Base-by-base conservation (phyloP, 1,140 invertebrate species). In the Polyergus mexicanus region DNA sequence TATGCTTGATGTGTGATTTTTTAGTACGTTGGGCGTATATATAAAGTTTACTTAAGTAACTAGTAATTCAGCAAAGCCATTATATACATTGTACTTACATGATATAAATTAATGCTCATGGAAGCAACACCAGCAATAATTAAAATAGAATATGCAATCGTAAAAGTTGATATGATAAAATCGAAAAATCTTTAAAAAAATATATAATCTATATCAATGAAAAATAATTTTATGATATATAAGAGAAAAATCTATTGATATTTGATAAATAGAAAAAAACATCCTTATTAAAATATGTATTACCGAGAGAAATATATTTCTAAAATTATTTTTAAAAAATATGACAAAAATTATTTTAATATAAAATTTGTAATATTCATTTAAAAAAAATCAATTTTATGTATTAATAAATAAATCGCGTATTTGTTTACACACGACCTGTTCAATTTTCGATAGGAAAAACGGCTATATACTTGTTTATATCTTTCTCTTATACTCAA, bases 11-110 rank as follows among this genome's bases (percentile, higher is more conserved):
- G 11, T 38, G 19, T 38, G 28, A 58, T 38, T 19, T 25, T 60
- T 28, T 38, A 41, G 38, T 51, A 32, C 2, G 8, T n/a, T 11
- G 5, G 10, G 10, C 62, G 35, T 28, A 7, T 84, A 35, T 4
- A 54, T 32, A 78, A 83, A 83, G 16, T 85, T 77, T 16, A 68
- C 60, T 71, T 83, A 35, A 32, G 28, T 68, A 63, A 80, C 35
- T n/a, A 44, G 2, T 69, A 63, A 16, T 47, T 51, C 54, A 38
- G n/a, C n/a, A 44, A 68, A 25, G 0, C 16, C 13, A 16, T 22
- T 38, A 63, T 16, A 13, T 68, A 44, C 4, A 8, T 16, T 60
- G 22, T 32, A 86, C 85, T 86, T 83, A 86, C 80, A 35, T 28
- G 56, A 16, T 11, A 28, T 13, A 56, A 4, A 51, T 35, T 56